Conservation (phyloP, 2,797 vertebrate genomes). For the Buphagus erythrorhynchus region DNA sequence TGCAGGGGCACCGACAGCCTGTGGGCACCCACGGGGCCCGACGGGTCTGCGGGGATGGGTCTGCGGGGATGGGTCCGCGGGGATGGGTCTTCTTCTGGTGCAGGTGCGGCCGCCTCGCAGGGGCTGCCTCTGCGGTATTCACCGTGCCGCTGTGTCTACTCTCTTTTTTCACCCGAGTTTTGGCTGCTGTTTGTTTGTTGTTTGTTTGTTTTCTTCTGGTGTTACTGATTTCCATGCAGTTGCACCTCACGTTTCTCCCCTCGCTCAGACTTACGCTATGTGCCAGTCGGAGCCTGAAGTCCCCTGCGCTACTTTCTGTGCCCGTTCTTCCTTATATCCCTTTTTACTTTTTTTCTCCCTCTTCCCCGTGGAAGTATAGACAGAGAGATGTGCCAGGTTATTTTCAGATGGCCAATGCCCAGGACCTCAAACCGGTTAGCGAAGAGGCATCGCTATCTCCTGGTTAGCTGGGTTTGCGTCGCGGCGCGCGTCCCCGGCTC, state of each 20-base stretch:
- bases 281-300: background rate
- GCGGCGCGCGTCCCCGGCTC: background rate
- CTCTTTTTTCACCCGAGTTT: accelerated
- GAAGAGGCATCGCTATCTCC: background rate
- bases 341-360: background rate
- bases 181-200: too few relatives aligned
- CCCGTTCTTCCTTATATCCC: background rate
- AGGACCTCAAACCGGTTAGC: background rate
- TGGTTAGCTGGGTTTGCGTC: background rate
- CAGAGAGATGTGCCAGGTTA: background rate
- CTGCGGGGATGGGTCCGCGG: too few relatives aligned
- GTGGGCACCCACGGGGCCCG: background rate
- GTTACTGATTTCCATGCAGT: background rate
- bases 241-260: background rate
- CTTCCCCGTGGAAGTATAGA: too few relatives aligned
- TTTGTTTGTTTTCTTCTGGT: background rate
- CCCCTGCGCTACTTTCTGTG: background rate
- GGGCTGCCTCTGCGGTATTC: background rate
- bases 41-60: too few relatives aligned
- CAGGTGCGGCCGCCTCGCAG: background rate
- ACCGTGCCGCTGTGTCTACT: accelerated
- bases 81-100: too few relatives aligned
- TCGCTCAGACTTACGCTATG: background rate
- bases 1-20: background rate
- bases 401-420: background rate